A percentile compares a stretch with the other conserved stretches of the same genome.
Evolutionary conservation across 35 echinoderm and acorn worm species (phyloP).

Genomic region (Apostichopus parvimensis): DNA sequence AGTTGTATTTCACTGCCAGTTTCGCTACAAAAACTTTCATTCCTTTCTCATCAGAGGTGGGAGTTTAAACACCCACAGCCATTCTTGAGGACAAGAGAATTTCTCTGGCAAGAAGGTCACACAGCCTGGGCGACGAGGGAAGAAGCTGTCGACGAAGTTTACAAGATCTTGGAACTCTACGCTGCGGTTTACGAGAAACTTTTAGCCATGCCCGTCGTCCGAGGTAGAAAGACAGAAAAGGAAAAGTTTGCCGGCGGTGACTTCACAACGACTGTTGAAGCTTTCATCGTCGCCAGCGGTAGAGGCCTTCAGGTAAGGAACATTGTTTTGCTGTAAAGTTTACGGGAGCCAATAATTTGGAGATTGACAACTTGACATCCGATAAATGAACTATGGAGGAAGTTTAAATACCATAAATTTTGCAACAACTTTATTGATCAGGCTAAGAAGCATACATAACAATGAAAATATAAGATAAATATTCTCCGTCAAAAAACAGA

Average conservation of each 20-base stretch:
- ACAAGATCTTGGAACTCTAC: conserved; percentile 87
- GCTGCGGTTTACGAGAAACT: conserved; percentile 86
- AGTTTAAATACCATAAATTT: too few relatives aligned
- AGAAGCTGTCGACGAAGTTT: conserved; percentile 83
- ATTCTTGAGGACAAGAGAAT: conserved; percentile 94
- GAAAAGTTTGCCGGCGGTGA: conserved; percentile 95
- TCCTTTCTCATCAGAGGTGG: conserved; percentile 75
- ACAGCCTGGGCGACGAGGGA: conserved; percentile 90
- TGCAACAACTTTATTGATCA: too few relatives aligned
- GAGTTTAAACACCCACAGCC: conserved; percentile 99
- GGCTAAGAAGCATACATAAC: too few relatives aligned
- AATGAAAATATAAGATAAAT: too few relatives aligned
- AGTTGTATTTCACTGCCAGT: too few relatives aligned
- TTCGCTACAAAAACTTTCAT: neutral
- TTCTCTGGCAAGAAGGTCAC: conserved; percentile 98
- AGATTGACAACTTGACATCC: too few relatives aligned
- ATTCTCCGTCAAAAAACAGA: too few relatives aligned
- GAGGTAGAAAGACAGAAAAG: conserved; percentile 86
- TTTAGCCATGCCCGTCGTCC: conserved; percentile 85
- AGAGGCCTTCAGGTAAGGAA: conserved; percentile 84
- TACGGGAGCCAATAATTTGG: too few relatives aligned
- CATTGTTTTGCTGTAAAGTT: too few relatives aligned
- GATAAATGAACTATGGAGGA: too few relatives aligned
- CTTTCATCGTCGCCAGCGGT: conserved; percentile 80
- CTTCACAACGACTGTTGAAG: conserved; percentile 96